Conservation (phyloP, 2,888 invertebrate genomes). For the Eugnorisma glareosa region DNA sequence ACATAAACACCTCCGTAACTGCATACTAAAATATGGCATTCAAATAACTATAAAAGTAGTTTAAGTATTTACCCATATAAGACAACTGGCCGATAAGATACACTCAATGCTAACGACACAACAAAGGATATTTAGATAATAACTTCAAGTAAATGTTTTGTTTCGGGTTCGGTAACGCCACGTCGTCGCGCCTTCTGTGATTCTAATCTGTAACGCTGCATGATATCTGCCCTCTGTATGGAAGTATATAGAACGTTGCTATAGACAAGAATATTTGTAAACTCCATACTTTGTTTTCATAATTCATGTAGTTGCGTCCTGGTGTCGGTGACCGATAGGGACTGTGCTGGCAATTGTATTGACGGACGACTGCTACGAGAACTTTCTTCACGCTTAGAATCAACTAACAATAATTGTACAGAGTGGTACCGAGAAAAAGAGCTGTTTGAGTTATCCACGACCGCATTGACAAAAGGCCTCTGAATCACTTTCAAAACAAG, state of each 20-base stretch:
- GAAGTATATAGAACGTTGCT: slow-evolving; percentile 31
- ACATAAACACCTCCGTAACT: slow-evolving; percentile 24
- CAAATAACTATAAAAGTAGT: slow-evolving; percentile 58
- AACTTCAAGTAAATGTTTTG: slow-evolving; percentile 28
- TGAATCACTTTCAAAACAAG: slow-evolving; percentile 8
- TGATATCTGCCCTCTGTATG: slow-evolving; percentile 11
- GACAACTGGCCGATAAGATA: slow-evolving; percentile 53
- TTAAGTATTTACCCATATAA: slow-evolving; percentile 51
- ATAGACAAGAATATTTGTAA: slow-evolving; percentile 60
- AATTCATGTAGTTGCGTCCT: slow-evolving; percentile 50
- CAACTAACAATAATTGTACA: slow-evolving; percentile 27
- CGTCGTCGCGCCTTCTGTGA: slow-evolving; percentile 6
- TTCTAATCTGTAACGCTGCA: slow-evolving; percentile 4
- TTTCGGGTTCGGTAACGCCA: slow-evolving; percentile 7
- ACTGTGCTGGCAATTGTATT: slow-evolving; percentile 58
- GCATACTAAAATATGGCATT: slow-evolving; percentile 53
- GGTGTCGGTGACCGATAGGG: slow-evolving; percentile 62
- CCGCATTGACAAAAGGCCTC: slow-evolving; percentile 1
- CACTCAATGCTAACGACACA: slow-evolving; percentile 53
- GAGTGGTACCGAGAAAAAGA: slow-evolving; percentile 34
- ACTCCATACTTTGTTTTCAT: slow-evolving; percentile 64
- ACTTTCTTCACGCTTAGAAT: slow-evolving; percentile 45
- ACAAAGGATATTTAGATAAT: slow-evolving; percentile 51
- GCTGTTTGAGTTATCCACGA: slow-evolving; percentile 19
- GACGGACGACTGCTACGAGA: slow-evolving; percentile 39